These are phyloP conservation scores for Cotesia glomerata DNA, from an alignment of 1,140 invertebrate genomes.

Conservation along the genomic window DNA sequence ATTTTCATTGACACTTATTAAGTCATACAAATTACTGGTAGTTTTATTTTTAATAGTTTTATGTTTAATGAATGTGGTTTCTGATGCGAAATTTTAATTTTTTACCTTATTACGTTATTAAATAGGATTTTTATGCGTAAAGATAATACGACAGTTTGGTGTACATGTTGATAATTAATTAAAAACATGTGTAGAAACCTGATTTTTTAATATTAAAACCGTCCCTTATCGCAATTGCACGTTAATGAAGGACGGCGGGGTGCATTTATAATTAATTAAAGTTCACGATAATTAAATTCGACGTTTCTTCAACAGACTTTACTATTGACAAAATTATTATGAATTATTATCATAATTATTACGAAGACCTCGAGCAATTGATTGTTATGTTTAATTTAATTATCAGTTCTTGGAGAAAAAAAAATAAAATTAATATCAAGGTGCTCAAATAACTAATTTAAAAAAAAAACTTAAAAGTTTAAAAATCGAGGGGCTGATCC, in stretches of 20 bases:
- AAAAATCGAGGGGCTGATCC: slow-evolving; percentile 79
- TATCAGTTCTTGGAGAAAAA: too few species aligned
- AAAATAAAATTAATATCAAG: background rate
- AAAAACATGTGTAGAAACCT: background rate
- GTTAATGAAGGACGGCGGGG: slow-evolving; percentile 9
- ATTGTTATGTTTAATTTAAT: too few species aligned
- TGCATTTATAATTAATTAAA: background rate
- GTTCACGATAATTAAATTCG: background rate
- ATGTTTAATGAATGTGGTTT: background rate
- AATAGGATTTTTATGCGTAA: background rate
- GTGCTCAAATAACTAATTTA: background rate
- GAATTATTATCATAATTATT: too few species aligned
- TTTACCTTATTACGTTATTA: background rate
- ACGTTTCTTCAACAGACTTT: background rate
- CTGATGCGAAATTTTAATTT: background rate
- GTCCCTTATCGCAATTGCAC: background rate
- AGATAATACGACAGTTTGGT: background rate
- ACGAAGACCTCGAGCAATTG: too few species aligned
- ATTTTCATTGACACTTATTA: background rate
- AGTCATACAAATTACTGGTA: background rate
- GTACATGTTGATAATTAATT: background rate
- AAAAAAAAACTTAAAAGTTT: slow-evolving; percentile 48
- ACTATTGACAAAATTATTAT: background rate
- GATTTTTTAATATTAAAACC: background rate
- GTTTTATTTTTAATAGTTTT: background rate